Conservation (phyloP, 92 coral and sea anemone species). For the Epizoanthus stellaris region DNA sequence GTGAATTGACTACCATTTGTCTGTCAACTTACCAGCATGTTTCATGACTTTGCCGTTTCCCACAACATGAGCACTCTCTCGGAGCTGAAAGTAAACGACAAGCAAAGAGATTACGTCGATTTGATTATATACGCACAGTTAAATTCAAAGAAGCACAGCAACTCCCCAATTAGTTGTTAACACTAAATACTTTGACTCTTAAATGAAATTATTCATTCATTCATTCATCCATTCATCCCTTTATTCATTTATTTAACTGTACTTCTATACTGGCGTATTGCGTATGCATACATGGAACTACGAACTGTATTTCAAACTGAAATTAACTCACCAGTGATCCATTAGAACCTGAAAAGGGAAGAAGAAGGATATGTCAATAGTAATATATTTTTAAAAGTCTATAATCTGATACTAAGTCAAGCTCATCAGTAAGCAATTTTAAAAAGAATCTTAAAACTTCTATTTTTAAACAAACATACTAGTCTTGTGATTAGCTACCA, state of each 20-base stretch:
- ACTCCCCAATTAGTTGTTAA: too few relatives aligned
- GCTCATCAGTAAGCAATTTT: too few relatives aligned
- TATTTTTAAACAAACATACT: too few relatives aligned
- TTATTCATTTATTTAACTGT: too few relatives aligned
- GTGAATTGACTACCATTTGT: too few relatives aligned
- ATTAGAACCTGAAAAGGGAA: conserved; percentile 13
- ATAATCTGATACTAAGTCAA: too few relatives aligned
- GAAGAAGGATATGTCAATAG: not conserved
- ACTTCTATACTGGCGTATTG: not conserved
- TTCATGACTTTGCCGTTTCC: conserved; percentile 68
- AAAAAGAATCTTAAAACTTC: too few relatives aligned
- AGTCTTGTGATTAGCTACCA: too few relatives aligned
- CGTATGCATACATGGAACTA: not conserved
- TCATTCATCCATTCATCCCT: too few relatives aligned
- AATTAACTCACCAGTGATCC: conserved; percentile 22
- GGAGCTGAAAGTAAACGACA: conserved; percentile 39
- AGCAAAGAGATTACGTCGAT: not conserved
- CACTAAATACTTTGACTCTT: too few relatives aligned
- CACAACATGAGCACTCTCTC: conserved; percentile 81
- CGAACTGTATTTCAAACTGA: not conserved
- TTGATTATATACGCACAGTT: not conserved
- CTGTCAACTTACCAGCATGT: conserved; percentile 69
- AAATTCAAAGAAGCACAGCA: too few relatives aligned
- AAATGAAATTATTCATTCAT: too few relatives aligned
- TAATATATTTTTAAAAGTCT: not conserved